A percentile compares a stretch with the other conserved stretches of the same genome.
phyloP scores from a whole-genome alignment of 1,140 invertebrate genomes.

The Ptiloglossa arizonensis region DNA sequence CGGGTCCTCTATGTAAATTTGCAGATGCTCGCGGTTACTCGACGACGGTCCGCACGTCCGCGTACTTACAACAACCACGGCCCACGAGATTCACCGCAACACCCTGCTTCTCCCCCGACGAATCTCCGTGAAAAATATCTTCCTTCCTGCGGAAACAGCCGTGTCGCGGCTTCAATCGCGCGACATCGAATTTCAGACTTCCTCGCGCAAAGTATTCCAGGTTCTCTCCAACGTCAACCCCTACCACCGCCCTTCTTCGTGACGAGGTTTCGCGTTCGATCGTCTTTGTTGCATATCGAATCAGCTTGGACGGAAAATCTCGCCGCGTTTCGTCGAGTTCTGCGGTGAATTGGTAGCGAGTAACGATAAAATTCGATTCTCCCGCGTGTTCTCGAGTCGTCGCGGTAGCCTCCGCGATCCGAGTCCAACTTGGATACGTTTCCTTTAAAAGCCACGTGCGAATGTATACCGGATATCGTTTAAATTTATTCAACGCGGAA shows the following conservation, averaged over 20 bases:
- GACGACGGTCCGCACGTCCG: slow-evolving; percentile 40
- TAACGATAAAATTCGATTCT: slow-evolving; percentile 2
- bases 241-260: not conserved
- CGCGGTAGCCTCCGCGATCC: too few species aligned
- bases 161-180: not conserved
- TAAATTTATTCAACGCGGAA: too few species aligned
- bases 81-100: slow-evolving; percentile 23
- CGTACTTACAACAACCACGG: slow-evolving; percentile 12
- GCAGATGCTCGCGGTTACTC: slow-evolving; percentile 62
- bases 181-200: slow-evolving; percentile 5
- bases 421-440: too few species aligned
- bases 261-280: slow-evolving; percentile 1
- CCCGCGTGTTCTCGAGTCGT: not conserved
- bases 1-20: slow-evolving; percentile 63
- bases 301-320: not conserved
- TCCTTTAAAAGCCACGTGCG: too few species aligned
- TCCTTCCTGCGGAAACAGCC: slow-evolving; percentile 10
- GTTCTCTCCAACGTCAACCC: too few species aligned
- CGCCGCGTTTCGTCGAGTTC: not conserved
- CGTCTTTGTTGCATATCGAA: slow-evolving; percentile 9
- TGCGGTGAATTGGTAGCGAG: not conserved
- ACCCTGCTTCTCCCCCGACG: slow-evolving; percentile 42
- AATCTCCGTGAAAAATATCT: slow-evolving; percentile 42
- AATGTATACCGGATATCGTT: too few species aligned
- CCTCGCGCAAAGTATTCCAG: not conserved